Evolutionary conservation across 2,888 invertebrate species (phyloP).

Genomic region (Drosophila kanekoi): DNA sequence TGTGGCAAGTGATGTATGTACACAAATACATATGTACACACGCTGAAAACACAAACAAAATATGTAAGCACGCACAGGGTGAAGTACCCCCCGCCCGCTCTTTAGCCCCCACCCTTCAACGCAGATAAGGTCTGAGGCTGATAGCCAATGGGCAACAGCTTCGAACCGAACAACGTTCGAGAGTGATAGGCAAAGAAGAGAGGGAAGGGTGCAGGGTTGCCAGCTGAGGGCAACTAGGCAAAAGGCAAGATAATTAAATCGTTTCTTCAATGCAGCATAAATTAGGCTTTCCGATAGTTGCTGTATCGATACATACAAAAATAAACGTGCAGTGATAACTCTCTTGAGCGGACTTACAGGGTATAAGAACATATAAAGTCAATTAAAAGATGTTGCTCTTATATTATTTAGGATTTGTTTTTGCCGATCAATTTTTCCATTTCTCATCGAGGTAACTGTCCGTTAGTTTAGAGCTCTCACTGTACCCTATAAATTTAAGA

Average conservation of each 20-base stretch:
- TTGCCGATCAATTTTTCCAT: no score
- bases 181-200: neutral
- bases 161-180: neutral
- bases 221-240: neutral
- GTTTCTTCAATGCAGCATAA: constrained; percentile 1
- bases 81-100: constrained; percentile 3
- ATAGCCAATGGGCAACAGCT: constrained; percentile 29
- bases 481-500: no score
- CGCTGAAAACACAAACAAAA: constrained; percentile 16
- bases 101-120: neutral
- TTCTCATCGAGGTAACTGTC: neutral
- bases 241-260: neutral
- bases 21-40: neutral
- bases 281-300: neutral
- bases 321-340: constrained; percentile 1
- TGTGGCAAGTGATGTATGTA: constrained; percentile 15
- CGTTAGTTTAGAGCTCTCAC: neutral
- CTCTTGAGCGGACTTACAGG: no score
- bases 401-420: neutral
- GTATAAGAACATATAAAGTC: no score
- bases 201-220: neutral
- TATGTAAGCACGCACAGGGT: constrained; percentile 23
- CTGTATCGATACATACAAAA: neutral
- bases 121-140: constrained; percentile 49
- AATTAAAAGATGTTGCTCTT: no score